Base-by-base conservation (phyloP, 2,113 vertebrate species). In the Propithecus coquereli region DNA sequence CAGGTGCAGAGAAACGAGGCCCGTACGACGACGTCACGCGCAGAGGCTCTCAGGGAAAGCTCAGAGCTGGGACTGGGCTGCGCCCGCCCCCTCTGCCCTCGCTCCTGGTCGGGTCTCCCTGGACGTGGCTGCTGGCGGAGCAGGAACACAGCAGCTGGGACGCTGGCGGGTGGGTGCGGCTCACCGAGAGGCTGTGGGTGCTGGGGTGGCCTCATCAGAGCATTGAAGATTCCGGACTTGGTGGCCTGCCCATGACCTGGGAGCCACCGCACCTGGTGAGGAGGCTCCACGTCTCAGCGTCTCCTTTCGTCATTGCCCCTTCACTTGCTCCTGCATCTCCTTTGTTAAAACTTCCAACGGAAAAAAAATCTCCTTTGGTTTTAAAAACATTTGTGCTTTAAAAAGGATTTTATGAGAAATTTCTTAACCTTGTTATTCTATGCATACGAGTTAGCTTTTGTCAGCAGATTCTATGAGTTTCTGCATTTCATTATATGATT, bases 1-100 rank as follows among this genome's bases (percentile, higher is more conserved):
- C 3, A 4, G 25, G 12, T 66, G 76, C 43, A 71, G 70, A 68
- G 82, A 76, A 30, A 68, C 74, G 73, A 84, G 71, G 80, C 37
- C 52, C 6, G 0, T 2, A 1, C 25, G 1, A 1, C 23, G 43
- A 20, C 8, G 20, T 2, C 5, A 25, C 0, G 1, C 7, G 0
- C 16, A 2, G 1, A 18, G 89, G 52, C 32, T 73, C 17, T 7
- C 32, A 25, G 70, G 25, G 61, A 17, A 17, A 5, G 11, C 43
- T 8, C 2, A 3, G 81, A 50, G 47, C 86, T 18, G 4, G 63
- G 34, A 3, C 13, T 20, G 4, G 57, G 14, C 18, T 4, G 0
- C 10, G 3, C 20, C 52, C 52, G 16, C 30, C 70, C 45, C 17
- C 66, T 59, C 30, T n/a, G 50, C 34, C 9, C 1, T 3, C 23